Evolutionary conservation across 2,888 invertebrate genomes (phyloP), one percentile per base, ranked within the genome.

Genomic region (Microdon myrmicae): DNA sequence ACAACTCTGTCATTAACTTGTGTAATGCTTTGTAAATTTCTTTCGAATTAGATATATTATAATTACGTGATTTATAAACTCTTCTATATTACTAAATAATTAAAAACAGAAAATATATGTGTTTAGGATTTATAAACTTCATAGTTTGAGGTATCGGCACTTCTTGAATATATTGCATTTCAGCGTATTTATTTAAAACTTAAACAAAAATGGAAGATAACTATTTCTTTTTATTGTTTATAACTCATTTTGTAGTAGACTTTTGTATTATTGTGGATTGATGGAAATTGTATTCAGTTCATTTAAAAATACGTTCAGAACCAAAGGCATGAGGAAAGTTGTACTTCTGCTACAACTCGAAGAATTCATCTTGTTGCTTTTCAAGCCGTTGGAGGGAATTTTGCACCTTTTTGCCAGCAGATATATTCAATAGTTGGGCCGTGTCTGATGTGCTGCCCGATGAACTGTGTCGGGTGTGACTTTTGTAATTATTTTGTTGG

Each of bases 301-400:
- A 64, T 58, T 58, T 64, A 53, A 58, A 64, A 64, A 58, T 64
- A 64, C 51, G 56, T 64, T 58, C 17, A 58, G 58, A 64, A 53
- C 41, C 53, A 58, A 41, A 51, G 31, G 51, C 58, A 64, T 43
- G 45, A 28, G 7, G 25, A 41, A 41, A 47, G 38, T 68, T 67
- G 47, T 49, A 67, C 69, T 69, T 70, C 72, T 85, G 89, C 89
- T 93, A 94, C 88, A 94, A 90, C 81, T 94, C 92, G 79, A 93
- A 94, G 75, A 94, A 86, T 77, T 94, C 93, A 72, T 94, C 94
- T 75, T 94, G 93, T 74, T 90, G 87, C 72, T 89, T 85, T 81
- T 93, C 92, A 68, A 92, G 84, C 72, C 90, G 87, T 77, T 89
- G 88, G 68, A 94, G 80, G 3, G 93, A 93, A 68, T 87, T 89